Percentiles rank a stretch among this genome's conserved stretches.
Conservation (phyloP, 2,797 vertebrate genomes). For the Erethizon dorsatum region DNA sequence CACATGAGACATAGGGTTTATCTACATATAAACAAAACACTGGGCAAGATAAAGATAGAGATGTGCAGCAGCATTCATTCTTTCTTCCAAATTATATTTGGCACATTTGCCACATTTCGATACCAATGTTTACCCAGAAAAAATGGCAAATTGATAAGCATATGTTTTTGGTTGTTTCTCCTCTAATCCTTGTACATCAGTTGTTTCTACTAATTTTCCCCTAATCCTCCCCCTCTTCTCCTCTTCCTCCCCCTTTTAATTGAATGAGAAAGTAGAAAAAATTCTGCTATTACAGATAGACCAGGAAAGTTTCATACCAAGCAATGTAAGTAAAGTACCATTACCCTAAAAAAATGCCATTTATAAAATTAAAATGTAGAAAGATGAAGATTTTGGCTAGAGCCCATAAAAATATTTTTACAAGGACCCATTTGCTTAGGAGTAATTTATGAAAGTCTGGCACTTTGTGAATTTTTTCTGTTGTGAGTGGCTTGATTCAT, state of each 20-base stretch:
- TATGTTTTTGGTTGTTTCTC: not conserved
- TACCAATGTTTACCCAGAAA: not conserved
- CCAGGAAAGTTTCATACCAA: not conserved
- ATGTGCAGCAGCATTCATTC: not conserved
- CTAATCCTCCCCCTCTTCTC: not conserved
- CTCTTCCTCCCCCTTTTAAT: not conserved
- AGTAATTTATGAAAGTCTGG: conserved; percentile 31
- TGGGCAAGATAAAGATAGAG: not conserved
- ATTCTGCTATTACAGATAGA: conserved; percentile 28
- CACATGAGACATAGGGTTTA: not conserved
- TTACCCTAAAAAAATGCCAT: not conserved
- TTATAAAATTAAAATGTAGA: conserved; percentile 15
- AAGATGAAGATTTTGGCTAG: conserved; percentile 39
- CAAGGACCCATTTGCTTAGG: not conserved
- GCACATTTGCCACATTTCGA: conserved; percentile 17
- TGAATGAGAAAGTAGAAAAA: conserved; percentile 50
- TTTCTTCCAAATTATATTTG: conserved; percentile 32
- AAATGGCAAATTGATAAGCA: conserved; percentile 24
- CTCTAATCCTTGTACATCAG: not conserved
- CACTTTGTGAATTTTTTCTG: conserved; percentile 39
- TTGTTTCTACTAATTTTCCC: not conserved
- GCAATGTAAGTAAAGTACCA: not conserved
- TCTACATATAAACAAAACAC: not conserved
- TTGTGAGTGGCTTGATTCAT: conserved; percentile 14
- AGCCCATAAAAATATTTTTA: not conserved